Evolutionary conservation across 2,888 invertebrate species (phyloP).

Genomic region (Andrena bicolor): DNA sequence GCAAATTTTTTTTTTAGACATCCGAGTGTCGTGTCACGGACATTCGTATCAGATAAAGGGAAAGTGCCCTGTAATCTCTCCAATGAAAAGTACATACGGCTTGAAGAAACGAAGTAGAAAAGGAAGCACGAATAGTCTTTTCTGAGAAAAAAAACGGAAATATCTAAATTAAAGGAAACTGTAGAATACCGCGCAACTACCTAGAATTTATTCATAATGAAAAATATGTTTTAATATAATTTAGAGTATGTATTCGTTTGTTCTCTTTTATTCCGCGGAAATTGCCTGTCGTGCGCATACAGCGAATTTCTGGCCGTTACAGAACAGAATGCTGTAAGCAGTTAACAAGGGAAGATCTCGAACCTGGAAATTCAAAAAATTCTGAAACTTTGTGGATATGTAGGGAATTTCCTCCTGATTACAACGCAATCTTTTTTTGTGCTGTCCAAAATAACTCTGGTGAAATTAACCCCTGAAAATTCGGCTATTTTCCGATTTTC

Average conservation of each 20-base stretch:
- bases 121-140: too few relatives aligned
- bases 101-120: constrained; percentile 18
- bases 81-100: constrained; percentile 11
- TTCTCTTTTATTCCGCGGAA: constrained; percentile 54
- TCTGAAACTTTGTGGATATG: too few relatives aligned
- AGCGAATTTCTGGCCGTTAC: constrained; percentile 32
- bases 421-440: too few relatives aligned
- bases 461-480: too few relatives aligned
- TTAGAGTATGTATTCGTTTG: constrained; percentile 66
- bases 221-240: constrained; percentile 61
- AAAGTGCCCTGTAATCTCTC: constrained; percentile 27
- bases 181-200: constrained; percentile 47
- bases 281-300: constrained; percentile 49
- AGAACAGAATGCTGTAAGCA: neutral
- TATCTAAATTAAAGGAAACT: constrained; percentile 63
- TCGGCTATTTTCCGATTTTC: too few relatives aligned
- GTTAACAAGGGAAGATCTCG: too few relatives aligned
- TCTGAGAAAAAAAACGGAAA: neutral
- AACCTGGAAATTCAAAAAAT: too few relatives aligned
- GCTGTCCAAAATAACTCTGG: too few relatives aligned
- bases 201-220: constrained; percentile 56
- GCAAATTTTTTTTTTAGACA: neutral
- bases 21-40: constrained; percentile 1
- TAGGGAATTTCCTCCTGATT: too few relatives aligned
- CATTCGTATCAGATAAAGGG: constrained; percentile 27